These are phyloP conservation scores for Tridacna crocea DNA, from an alignment of 2,888 invertebrate species.

Conservation along the genomic window DNA sequence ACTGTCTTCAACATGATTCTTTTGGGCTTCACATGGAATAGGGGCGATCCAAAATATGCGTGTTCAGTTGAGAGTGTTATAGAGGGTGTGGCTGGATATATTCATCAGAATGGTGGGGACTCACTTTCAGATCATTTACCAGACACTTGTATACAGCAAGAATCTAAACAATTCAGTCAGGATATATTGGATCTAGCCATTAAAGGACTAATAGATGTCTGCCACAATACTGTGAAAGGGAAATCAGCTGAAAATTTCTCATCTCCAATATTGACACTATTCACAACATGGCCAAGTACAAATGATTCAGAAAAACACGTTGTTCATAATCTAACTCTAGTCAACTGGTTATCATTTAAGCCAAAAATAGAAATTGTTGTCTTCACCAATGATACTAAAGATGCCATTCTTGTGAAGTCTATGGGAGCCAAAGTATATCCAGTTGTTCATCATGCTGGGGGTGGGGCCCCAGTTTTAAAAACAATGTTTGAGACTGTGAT, in stretches of 20 bases:
- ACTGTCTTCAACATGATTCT: conserved; percentile 56
- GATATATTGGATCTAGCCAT: conserved; percentile 39
- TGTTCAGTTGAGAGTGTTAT: conserved; percentile 55
- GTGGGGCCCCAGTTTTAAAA: conserved; percentile 70
- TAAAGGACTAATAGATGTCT: conserved; percentile 37
- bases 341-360: conserved; percentile 63
- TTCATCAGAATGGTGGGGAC: conserved; percentile 39
- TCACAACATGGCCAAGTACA: conserved; percentile 64
- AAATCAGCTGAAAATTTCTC: conserved; percentile 10
- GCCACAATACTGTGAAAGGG: conserved; percentile 6
- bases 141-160: conserved; percentile 36
- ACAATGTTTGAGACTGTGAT: conserved; percentile 73
- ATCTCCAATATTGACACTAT: conserved; percentile 59
- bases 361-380: conserved; percentile 63
- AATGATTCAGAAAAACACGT: conserved; percentile 40
- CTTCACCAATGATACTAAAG: conserved; percentile 60
- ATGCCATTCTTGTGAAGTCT: conserved; percentile 28
- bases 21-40: conserved; percentile 48
- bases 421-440: conserved; percentile 58
- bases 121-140: conserved; percentile 35
- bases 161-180: conserved; percentile 15
- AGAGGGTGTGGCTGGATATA: conserved; percentile 46
- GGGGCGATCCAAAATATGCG: conserved; percentile 28
- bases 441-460: conserved; percentile 57
- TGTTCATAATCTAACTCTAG: conserved; percentile 62